These are phyloP conservation scores for Scaptomyza hsui DNA, from an alignment of 1,140 invertebrate species.

Conservation along the genomic window DNA sequence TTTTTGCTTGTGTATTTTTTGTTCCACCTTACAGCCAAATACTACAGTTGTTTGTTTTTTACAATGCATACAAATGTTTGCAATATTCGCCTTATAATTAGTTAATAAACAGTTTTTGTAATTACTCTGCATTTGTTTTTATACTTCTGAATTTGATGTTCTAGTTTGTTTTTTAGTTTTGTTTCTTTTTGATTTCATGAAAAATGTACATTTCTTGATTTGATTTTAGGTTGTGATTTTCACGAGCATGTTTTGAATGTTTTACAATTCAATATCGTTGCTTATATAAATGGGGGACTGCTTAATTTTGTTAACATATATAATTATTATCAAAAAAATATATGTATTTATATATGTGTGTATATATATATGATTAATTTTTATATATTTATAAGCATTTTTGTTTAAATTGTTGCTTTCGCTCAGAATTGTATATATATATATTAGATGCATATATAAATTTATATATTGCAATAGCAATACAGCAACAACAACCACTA, in stretches of 20 bases:
- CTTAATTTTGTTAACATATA: slow-evolving; percentile 52
- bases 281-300: slow-evolving; percentile 44
- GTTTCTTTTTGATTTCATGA: slow-evolving; percentile 45
- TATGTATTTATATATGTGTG: slow-evolving; percentile 41
- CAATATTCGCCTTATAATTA: slow-evolving; percentile 69
- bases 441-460: slow-evolving; percentile 27
- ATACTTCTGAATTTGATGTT: slow-evolving; percentile 22
- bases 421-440: slow-evolving; percentile 57
- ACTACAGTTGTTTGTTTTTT: slow-evolving; percentile 50
- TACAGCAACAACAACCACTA: slow-evolving; percentile 47
- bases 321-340: slow-evolving; percentile 78
- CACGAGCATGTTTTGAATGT: slow-evolving; percentile 32
- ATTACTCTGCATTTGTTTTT: slow-evolving; percentile 27
- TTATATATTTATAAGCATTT: slow-evolving; percentile 55
- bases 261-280: slow-evolving; percentile 29
- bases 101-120: slow-evolving; percentile 62
- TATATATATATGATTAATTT: slow-evolving; percentile 48
- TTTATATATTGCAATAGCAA: slow-evolving; percentile 64
- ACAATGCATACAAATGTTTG: slow-evolving; percentile 58
- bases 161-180: slow-evolving; percentile 20
- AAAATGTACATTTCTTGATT: slow-evolving; percentile 62
- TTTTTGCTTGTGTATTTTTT: slow-evolving; percentile 17
- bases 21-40: slow-evolving; percentile 50
- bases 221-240: slow-evolving; percentile 44
- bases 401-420: slow-evolving; percentile 55